Evolutionary conservation across 2,888 invertebrate species (phyloP).

Genomic region (Pollenia angustigena): DNA sequence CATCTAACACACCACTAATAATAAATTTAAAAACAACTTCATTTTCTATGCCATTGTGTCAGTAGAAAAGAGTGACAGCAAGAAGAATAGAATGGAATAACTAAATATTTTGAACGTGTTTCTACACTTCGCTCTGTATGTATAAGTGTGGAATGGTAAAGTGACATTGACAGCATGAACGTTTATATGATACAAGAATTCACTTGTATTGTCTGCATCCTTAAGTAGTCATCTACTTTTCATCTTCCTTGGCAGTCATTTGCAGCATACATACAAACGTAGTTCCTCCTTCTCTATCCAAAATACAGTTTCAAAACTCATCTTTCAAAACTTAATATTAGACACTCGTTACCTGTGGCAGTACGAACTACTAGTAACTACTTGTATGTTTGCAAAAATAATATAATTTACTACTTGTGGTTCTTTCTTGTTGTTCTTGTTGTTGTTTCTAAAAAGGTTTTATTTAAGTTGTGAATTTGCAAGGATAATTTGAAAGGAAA

Average conservation of each 20-base stretch:
- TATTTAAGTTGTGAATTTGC: not conserved
- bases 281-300: slow-evolving; percentile 49
- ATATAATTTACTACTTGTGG: slow-evolving; percentile 11
- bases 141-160: not conserved
- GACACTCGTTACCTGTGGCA: slow-evolving; percentile 39
- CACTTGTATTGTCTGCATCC: slow-evolving; percentile 77
- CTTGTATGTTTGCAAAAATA: slow-evolving; percentile 6
- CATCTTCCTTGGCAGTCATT: slow-evolving; percentile 77
- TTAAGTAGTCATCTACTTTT: slow-evolving; percentile 78
- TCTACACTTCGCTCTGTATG: not conserved
- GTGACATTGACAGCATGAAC: slow-evolving; percentile 75
- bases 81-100: not conserved
- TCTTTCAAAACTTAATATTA: slow-evolving; percentile 14
- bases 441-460: not conserved
- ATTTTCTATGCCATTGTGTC: slow-evolving; percentile 77
- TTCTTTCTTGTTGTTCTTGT: not conserved
- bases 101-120: slow-evolving; percentile 7
- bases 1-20: not conserved
- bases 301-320: slow-evolving; percentile 24
- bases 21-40: slow-evolving; percentile 68
- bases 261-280: slow-evolving; percentile 75
- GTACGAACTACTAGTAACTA: too few species aligned
- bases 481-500: not conserved
- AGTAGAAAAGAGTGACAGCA: not conserved
- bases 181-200: not conserved